Base-by-base conservation (phyloP, 2,797 vertebrate species). In the Scolopax bukidnonensis region DNA sequence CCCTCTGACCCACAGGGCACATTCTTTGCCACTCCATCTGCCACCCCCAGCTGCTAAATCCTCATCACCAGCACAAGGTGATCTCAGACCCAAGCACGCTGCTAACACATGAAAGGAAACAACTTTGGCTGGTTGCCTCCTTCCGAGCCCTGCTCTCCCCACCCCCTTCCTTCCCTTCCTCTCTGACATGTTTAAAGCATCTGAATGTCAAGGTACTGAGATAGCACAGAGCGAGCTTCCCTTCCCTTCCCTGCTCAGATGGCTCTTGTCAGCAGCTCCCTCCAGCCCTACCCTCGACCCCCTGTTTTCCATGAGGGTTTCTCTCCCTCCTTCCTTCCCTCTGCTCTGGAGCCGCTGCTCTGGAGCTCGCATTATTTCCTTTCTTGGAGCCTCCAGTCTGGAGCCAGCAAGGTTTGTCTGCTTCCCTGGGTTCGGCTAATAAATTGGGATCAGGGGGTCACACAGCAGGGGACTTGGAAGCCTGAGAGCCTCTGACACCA, bases 381-480 rank as follows among this genome's bases (percentile, higher is more conserved):
- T 91, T 20, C 97, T 97, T 97, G 97, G 98, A 98, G 98, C 97
- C 98, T 98, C 84, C 97, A 96, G 98, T 98, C 98, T 98, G 98
- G 98, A 98, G 97, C 97, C 98, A 97, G 97, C 6, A 65, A 97
- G 95, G 96, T 98, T 98, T 98, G 97, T 97, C 98, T 98, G 97
- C 97, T 98, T 98, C 97, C 97, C 97, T 91, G 96, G 96, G 97
- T 97, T 98, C 96, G 97, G 97, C 97, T 98, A 98, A 98, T 98
- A 98, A 98, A 98, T 98, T 98, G 98, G 98, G 98, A 98, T 98
- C 98, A 65, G 96, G 92, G 97, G 98, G 98, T 98, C 97, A 97
- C 98, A 96, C 97, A 96, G 97, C 98, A 97, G 97, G 98, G 97
- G 98, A 98, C 96, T 96, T 97, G 97, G 98, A 97, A 98, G 98